These are phyloP conservation scores for Eugnorisma glareosa DNA, from an alignment of 2,888 invertebrate genomes.

Conservation along the genomic window DNA sequence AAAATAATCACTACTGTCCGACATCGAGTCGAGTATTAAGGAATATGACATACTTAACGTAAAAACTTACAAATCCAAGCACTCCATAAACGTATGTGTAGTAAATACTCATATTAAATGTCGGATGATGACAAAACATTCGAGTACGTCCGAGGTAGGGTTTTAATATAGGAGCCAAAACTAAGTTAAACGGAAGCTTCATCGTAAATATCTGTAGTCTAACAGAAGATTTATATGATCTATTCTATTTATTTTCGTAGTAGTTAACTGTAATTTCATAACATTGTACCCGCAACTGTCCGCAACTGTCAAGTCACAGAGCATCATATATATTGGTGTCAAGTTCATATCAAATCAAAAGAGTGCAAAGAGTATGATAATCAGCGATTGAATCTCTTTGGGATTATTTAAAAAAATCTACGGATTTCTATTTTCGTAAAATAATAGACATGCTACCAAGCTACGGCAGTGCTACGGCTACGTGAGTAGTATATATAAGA, in stretches of 20 bases:
- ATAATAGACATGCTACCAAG: background rate
- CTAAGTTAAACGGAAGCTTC: conserved; percentile 81
- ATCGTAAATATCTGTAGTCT: conserved; percentile 66
- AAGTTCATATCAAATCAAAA: conserved; percentile 1
- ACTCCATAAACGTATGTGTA: conserved; percentile 80
- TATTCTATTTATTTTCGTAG: background rate
- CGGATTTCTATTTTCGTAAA: background rate
- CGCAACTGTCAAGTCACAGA: too few species aligned
- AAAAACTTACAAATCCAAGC: conserved; percentile 79
- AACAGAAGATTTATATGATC: conserved; percentile 47
- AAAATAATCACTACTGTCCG: background rate
- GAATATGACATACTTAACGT: background rate
- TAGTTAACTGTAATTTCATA: conserved; percentile 12
- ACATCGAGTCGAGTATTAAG: background rate
- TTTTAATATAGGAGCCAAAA: conserved; percentile 79
- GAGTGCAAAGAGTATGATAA: conserved; percentile 3
- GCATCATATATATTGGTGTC: too few species aligned
- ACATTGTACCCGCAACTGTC: conserved; percentile 15
- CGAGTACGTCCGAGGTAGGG: conserved; percentile 75
- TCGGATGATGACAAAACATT: conserved; percentile 77
- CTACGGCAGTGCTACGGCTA: background rate
- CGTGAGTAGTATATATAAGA: too few species aligned
- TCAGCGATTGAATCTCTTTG: conserved; percentile 2
- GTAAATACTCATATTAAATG: conserved; percentile 75
- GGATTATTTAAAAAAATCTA: background rate